Base-by-base conservation (phyloP, 1,140 invertebrate genomes). In the Andrena cerasifolii region DNA sequence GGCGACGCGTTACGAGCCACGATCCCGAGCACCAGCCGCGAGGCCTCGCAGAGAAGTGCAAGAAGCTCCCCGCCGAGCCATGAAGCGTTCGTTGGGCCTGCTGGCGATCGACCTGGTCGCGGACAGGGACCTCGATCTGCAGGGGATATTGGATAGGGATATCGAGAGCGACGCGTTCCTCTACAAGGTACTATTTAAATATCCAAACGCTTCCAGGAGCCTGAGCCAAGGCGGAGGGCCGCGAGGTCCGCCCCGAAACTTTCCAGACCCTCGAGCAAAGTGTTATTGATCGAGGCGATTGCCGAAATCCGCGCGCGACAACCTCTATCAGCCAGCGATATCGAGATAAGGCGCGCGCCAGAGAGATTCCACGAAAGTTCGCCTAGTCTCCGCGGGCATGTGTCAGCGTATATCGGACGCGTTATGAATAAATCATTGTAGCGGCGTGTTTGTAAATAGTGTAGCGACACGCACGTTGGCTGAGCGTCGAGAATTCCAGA, bases 401-500 rank as follows among this genome's bases (percentile, higher is more conserved):
- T n/a, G n/a, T n/a, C n/a, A n/a, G n/a, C n/a, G n/a, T n/a, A 53
- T n/a, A 49, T 49, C 21, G n/a, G 21, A 67, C 62, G 62, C 28
- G 62, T 67, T 67, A 75, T 75, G 62, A 75, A 75, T 75, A 75
- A 75, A 67, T 47, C 51, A 75, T 75, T 3, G n/a, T 3, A 0
- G 6, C 36, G 59, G 3, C 45, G 56, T 43, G 61, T 56, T 62
- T 66, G 72, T 53, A 75, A 75, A 66, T 75, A 75, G 36, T 45
- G 63, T 59, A 16, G 0, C 7, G 21, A 12, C n/a, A 31, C 28
- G 7, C 61, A n/a, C n/a, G n/a, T n/a, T n/a, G n/a, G 36, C 18
- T 21, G 10, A 7, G 14, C 36, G 40, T 75, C 33, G 62, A 56
- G 56, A 66, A 75, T 67, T 63, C 62, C n/a, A 0, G 8, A 26